phyloP scores from a whole-genome alignment of 1,140 invertebrate species.

The Drosophila repleta region DNA sequence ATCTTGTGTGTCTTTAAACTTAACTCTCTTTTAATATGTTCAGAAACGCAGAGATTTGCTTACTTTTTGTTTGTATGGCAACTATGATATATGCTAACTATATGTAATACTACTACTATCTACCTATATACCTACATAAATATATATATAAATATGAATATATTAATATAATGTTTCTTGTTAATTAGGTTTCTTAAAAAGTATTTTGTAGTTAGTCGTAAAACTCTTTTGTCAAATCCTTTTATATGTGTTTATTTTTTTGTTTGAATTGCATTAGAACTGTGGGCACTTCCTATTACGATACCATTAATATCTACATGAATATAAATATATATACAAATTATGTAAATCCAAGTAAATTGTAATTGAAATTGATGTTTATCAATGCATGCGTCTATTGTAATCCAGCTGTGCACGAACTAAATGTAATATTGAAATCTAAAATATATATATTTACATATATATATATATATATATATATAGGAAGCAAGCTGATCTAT shows the following conservation, averaged over 20 bases:
- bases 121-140: constrained; percentile 39
- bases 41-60: constrained; percentile 42
- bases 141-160: constrained; percentile 42
- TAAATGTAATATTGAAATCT: constrained; percentile 24
- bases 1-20: not conserved
- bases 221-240: constrained; percentile 36
- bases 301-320: constrained; percentile 12
- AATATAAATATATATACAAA: not conserved
- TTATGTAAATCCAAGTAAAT: constrained; percentile 6
- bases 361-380: constrained; percentile 24
- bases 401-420: constrained; percentile 57
- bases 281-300: constrained; percentile 32
- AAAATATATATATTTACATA: constrained; percentile 25
- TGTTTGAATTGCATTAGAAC: constrained; percentile 19
- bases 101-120: constrained; percentile 23
- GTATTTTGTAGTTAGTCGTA: constrained; percentile 74
- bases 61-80: constrained; percentile 45
- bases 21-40: constrained; percentile 12
- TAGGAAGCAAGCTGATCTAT: constrained; percentile 46
- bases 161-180: constrained; percentile 55
- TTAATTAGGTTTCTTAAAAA: constrained; percentile 76
- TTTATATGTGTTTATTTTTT: constrained; percentile 33
- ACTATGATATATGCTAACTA: constrained; percentile 30
- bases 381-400: constrained; percentile 37
- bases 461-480: constrained; percentile 26